Percentiles rank a stretch among this genome's conserved stretches.
These are phyloP conservation scores for Telmatochromis brichardi DNA, from an alignment of 2,113 vertebrate species.

Conservation along the genomic window DNA sequence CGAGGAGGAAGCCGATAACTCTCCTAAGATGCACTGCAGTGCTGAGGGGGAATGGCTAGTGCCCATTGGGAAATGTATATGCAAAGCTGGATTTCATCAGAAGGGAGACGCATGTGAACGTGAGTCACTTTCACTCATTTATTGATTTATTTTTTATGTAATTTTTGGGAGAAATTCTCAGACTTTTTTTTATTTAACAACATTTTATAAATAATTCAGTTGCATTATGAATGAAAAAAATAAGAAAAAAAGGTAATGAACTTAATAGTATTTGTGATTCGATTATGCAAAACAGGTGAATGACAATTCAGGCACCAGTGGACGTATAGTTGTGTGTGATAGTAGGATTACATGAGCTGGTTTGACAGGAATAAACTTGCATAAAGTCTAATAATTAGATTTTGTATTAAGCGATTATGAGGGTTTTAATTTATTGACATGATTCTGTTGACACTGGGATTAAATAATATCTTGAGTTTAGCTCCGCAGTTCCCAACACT, in stretches of 20 bases:
- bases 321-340: constrained; percentile 3
- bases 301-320: neutral
- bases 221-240: neutral
- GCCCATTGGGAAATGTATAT: constrained; percentile 99
- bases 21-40: constrained; percentile 98
- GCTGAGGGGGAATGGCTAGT: constrained; percentile 98
- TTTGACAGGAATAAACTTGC: constrained; percentile 42
- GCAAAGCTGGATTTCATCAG: constrained; percentile 96
- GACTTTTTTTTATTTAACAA: neutral
- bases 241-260: neutral
- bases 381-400: constrained; percentile 58
- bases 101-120: constrained; percentile 96
- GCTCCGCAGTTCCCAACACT: constrained; percentile 59
- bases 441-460: constrained; percentile 76
- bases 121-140: constrained; percentile 74
- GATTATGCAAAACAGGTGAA: constrained; percentile 27
- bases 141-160: neutral
- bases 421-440: constrained; percentile 73
- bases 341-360: constrained; percentile 29
- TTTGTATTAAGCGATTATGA: constrained; percentile 70
- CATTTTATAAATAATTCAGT: neutral
- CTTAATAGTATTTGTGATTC: neutral
- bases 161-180: neutral
- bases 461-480: constrained; percentile 74
- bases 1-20: constrained; percentile 94